Conservation (phyloP, 2,113 vertebrate genomes). For the Genyomyrus donnyi region DNA sequence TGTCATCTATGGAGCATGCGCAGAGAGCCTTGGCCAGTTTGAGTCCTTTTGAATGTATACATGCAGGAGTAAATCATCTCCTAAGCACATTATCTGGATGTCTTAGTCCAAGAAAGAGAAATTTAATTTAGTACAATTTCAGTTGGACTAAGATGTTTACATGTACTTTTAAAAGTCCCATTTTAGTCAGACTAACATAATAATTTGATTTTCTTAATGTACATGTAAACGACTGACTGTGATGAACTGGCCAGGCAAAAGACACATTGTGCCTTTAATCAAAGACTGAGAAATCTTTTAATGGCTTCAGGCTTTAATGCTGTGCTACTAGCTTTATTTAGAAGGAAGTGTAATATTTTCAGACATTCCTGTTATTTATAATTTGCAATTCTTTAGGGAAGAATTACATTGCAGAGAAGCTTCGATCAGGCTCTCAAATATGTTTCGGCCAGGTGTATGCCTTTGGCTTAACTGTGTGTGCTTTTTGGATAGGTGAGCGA, state of each 20-base stretch:
- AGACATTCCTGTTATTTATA: not conserved
- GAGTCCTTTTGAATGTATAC: too few relatives aligned
- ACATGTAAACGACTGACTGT: too few relatives aligned
- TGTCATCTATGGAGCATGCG: too few relatives aligned
- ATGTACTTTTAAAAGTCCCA: too few relatives aligned
- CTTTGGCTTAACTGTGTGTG: not conserved
- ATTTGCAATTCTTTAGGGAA: not conserved
- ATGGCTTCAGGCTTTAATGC: not conserved
- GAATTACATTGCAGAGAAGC: not conserved
- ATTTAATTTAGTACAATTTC: too few relatives aligned
- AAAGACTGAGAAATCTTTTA: not conserved
- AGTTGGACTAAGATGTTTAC: too few relatives aligned
- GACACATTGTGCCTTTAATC: not conserved
- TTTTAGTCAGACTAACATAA: too few relatives aligned
- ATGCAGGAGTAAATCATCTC: too few relatives aligned
- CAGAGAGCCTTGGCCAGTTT: too few relatives aligned
- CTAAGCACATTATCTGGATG: too few relatives aligned
- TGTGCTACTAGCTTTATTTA: not conserved
- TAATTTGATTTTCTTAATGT: too few relatives aligned
- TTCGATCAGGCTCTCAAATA: not conserved
- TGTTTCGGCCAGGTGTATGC: not conserved
- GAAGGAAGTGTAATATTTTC: not conserved
- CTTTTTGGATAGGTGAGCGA: slow-evolving; percentile 78
- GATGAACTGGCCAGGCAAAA: not conserved
- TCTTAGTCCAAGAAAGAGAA: too few relatives aligned